A percentile compares a stretch with the other conserved stretches of the same genome.
Conservation (phyloP, 2,113 vertebrate genomes). For the Cyanoramphus novaezelandiae region DNA sequence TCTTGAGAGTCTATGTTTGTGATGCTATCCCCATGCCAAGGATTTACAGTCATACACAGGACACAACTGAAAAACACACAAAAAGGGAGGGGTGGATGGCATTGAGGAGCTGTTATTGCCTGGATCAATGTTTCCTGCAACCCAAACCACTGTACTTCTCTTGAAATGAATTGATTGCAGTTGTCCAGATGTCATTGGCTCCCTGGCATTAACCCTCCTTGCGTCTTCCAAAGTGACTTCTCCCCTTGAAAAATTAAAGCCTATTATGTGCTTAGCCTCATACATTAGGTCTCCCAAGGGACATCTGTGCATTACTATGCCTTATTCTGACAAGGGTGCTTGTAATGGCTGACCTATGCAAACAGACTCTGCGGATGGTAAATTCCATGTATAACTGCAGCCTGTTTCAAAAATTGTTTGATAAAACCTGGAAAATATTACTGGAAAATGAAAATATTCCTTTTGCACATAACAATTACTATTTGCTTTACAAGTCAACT, state of each 20-base stretch:
- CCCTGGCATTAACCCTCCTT: background rate
- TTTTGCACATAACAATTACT: background rate
- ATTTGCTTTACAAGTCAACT: background rate
- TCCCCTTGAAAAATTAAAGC: background rate
- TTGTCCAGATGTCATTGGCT: background rate
- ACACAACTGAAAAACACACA: background rate
- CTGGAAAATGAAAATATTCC: background rate
- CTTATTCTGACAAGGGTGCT: background rate
- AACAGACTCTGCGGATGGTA: background rate
- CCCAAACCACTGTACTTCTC: background rate
- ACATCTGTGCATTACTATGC: background rate
- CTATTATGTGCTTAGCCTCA: background rate
- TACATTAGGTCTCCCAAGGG: background rate
- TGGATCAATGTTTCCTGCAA: background rate
- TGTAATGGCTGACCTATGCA: background rate
- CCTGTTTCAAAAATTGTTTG: background rate
- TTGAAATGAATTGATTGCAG: constrained; percentile 1
- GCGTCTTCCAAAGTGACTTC: background rate
- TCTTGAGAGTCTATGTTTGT: background rate
- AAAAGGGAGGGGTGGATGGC: background rate
- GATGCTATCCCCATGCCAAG: background rate
- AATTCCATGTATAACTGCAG: background rate
- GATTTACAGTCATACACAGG: background rate
- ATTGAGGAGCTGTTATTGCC: background rate
- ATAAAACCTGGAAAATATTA: background rate